A percentile compares a stretch with the other conserved stretches of the same genome.
These are phyloP conservation scores for Aphaenogaster rudis DNA, from an alignment of 1,140 invertebrate species.

Conservation along the genomic window DNA sequence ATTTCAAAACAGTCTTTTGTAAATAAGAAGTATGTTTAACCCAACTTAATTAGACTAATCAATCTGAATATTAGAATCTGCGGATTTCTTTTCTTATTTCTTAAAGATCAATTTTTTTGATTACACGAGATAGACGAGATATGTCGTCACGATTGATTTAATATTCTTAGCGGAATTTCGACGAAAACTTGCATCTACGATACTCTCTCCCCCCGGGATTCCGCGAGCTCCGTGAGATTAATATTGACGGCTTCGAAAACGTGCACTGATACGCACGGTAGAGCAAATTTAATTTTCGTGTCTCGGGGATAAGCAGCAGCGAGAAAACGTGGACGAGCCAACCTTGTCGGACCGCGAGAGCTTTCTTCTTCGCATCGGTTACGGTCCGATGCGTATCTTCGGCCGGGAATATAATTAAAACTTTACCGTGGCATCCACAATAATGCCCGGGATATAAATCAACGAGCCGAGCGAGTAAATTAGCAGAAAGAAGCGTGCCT, in stretches of 20 bases:
- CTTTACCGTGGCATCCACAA: conserved; percentile 70
- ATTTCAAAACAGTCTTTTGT: background rate
- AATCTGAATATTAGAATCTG: background rate
- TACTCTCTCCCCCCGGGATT: conserved; percentile 67
- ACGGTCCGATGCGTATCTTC: conserved; percentile 64
- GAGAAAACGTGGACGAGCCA: conserved; percentile 30
- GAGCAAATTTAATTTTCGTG: conserved; percentile 79
- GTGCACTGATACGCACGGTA: conserved; percentile 72
- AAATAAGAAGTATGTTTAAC: background rate
- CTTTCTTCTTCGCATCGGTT: conserved; percentile 72
- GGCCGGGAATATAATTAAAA: conserved; percentile 75
- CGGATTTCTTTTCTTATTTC: background rate
- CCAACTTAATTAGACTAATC: background rate
- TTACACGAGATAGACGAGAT: background rate
- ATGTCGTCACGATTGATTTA: conserved; percentile 62
- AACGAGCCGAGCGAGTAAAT: conserved; percentile 59
- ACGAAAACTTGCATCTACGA: conserved; percentile 65
- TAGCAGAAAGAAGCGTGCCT: conserved; percentile 46
- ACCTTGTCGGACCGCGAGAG: conserved; percentile 48
- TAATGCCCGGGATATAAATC: conserved; percentile 69
- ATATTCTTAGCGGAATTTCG: conserved; percentile 73
- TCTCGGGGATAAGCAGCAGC: conserved; percentile 63
- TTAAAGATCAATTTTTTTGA: background rate
- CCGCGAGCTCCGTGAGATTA: conserved; percentile 74
- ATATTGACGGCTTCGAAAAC: conserved; percentile 77